phyloP scores from a whole-genome alignment of 2,113 vertebrate genomes.

The Caranx melampygus region DNA sequence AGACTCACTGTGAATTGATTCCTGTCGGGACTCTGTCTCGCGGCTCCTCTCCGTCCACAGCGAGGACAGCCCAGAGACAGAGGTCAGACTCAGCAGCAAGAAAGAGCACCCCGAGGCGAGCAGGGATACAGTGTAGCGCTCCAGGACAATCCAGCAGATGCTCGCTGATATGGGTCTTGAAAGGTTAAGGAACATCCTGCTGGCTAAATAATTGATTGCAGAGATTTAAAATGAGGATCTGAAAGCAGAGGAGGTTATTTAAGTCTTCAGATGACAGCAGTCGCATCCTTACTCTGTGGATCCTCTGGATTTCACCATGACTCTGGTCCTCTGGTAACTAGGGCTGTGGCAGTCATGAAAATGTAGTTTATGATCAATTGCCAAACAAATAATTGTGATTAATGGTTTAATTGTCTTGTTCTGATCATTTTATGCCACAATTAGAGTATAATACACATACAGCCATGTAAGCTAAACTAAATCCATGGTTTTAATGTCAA shows the following conservation, averaged over 20 bases:
- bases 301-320: neutral
- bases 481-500: no score
- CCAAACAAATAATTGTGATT: no score
- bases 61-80: conserved; percentile 7
- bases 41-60: neutral
- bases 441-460: no score
- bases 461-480: no score
- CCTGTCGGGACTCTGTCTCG: conserved; percentile 13
- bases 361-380: no score
- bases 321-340: no score
- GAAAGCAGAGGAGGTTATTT: conserved; percentile 39
- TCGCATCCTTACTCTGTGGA: neutral
- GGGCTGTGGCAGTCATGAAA: no score
- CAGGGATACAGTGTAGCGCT: conserved; percentile 29
- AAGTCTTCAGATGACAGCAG: conserved; percentile 6
- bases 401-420: no score
- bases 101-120: conserved; percentile 20
- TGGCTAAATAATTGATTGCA: conserved; percentile 58
- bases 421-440: no score
- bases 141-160: conserved; percentile 35
- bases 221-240: conserved; percentile 40
- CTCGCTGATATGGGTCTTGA: conserved; percentile 41
- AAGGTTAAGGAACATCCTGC: conserved; percentile 59
- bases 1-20: conserved; percentile 13
- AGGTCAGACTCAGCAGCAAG: conserved; percentile 8